phyloP scores from a whole-genome alignment of 1,140 invertebrate species.

The Euglossa dilemma region DNA sequence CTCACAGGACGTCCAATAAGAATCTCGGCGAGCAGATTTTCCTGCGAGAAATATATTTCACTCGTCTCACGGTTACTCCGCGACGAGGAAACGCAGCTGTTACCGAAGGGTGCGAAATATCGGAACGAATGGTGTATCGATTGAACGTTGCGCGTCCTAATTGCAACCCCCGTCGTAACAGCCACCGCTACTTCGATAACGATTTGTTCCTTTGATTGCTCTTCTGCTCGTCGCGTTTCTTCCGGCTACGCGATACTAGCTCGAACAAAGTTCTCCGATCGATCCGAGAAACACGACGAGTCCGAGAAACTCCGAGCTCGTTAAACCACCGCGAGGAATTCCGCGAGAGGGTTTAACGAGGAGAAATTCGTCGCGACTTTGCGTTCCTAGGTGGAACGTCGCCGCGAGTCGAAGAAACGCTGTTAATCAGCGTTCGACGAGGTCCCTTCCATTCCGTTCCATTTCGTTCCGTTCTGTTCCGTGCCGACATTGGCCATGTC shows the following conservation, averaged over 20 bases:
- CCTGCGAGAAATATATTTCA: too few relatives aligned
- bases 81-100: not conserved
- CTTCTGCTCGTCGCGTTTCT: not conserved
- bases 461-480: not conserved
- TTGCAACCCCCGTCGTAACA: not conserved
- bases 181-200: not conserved
- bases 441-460: not conserved
- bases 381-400: too few relatives aligned
- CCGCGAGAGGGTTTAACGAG: not conserved
- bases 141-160: not conserved
- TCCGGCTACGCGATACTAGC: not conserved
- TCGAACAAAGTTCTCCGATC: not conserved
- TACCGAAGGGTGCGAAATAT: constrained; percentile 16
- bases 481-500: not conserved
- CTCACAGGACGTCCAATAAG: constrained; percentile 8
- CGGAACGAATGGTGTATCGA: not conserved
- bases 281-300: not conserved
- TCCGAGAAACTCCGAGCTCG: not conserved
- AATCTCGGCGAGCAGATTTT: not conserved
- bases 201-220: not conserved
- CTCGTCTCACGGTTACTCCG: too few relatives aligned
- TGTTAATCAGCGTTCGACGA: not conserved
- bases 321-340: not conserved
- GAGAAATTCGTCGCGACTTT: not conserved
- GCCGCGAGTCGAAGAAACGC: too few relatives aligned